Conservation (phyloP, 2,113 vertebrate genomes). For the Oreochromis niloticus region DNA sequence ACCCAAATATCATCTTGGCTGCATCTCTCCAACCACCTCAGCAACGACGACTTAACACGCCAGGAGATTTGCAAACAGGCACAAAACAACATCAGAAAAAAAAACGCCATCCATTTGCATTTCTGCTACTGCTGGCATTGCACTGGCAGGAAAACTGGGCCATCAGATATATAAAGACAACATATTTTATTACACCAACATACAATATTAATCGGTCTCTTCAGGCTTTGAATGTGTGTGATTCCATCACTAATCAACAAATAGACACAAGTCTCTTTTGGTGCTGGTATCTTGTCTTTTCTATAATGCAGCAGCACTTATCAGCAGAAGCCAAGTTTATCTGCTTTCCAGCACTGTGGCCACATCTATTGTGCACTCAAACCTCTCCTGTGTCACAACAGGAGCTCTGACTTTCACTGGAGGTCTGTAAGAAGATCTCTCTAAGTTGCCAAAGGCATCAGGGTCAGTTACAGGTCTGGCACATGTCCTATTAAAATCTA, state of each 20-base stretch:
- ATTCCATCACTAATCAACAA: slow-evolving; percentile 30
- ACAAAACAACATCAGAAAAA: background rate
- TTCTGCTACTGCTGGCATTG: background rate
- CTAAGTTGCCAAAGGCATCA: background rate
- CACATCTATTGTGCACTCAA: slow-evolving; percentile 6
- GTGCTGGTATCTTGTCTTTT: slow-evolving; percentile 16
- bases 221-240: background rate
- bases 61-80: background rate
- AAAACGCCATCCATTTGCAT: background rate
- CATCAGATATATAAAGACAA: background rate
- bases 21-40: background rate
- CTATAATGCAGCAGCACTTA: slow-evolving; percentile 37
- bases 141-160: background rate
- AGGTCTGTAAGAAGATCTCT: slow-evolving; percentile 39
- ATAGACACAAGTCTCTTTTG: slow-evolving; percentile 7
- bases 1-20: background rate
- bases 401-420: slow-evolving; percentile 24
- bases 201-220: background rate
- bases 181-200: background rate
- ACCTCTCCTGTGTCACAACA: slow-evolving; percentile 20
- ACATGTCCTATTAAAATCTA: background rate
- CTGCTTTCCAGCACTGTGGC: background rate
- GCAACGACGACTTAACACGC: background rate
- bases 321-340: background rate
- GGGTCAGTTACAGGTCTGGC: slow-evolving; percentile 50